Evolutionary conservation across 2,888 invertebrate genomes (phyloP), one percentile per base, ranked within the genome.

Genomic region (Encarsia formosa): DNA sequence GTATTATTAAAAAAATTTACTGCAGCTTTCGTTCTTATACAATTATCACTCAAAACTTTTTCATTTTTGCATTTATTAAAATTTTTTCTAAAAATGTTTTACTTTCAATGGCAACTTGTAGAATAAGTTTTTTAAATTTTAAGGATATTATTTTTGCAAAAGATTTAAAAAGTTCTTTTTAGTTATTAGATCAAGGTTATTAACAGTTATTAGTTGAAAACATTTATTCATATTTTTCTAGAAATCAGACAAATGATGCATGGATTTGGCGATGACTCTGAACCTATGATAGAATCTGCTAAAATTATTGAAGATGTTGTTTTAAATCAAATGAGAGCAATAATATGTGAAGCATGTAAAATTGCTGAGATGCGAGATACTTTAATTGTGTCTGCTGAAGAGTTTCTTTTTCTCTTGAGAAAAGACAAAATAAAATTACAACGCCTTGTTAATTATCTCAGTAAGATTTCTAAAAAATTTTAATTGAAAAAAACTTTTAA

Each of bases 211-310:
- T n/a, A n/a, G n/a, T n/a, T n/a, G n/a, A n/a, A n/a, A n/a, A 15
- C 34, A 15, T 31, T 11, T 26, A 41, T n/a, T 18, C 2, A 11
- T 44, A 35, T 23, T 6, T 11, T 26, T 38, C 9, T 13, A 74
- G 89, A 91, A 76, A 89, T 91, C 61, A 85, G 87, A 0, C 81
- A 84, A 63, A 91, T 92, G 83, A 89, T 92, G 93, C 88, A 91
- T 63, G 93, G 92, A n/a, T 91, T 93, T 68, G 95, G 95, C 0
- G 95, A 95, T 67, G 87, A 87, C 65, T 83, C 86, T 18, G 84
- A 85, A 56, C 93, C 94, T 0, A 80, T 88, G 35, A 79, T 84
- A 0, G 90, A 89, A 38, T 88, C 93, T 1, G 92, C 93, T 0
- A 81, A 84, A 49, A 75, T 94, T 41, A 85, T 95, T 0, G 93